These are phyloP conservation scores for Momotus momota DNA, from an alignment of 2,797 vertebrate genomes.

Conservation along the genomic window DNA sequence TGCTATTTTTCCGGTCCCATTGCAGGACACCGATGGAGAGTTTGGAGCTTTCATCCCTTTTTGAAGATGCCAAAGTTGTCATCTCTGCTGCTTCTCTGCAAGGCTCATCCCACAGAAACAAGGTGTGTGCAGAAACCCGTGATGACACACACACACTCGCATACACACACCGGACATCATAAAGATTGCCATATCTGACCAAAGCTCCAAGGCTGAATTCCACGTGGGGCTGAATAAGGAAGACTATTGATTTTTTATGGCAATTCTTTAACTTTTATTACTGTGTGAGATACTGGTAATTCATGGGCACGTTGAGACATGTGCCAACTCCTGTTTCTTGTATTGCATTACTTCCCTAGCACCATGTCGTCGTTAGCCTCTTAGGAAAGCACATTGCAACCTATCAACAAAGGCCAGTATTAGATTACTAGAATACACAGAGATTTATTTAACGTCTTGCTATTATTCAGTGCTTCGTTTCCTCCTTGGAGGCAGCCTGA, in stretches of 20 bases:
- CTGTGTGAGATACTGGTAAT: neutral
- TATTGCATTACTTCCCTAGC: neutral
- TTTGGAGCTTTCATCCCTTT: neutral
- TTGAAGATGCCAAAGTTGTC: neutral
- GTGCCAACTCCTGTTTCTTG: rapidly evolving
- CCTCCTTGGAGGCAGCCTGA: neutral
- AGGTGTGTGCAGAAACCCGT: neutral
- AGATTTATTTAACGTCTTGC: neutral
- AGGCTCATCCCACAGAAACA: neutral
- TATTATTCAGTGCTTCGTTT: neutral
- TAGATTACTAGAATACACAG: neutral
- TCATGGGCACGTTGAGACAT: rapidly evolving
- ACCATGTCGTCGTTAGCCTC: neutral
- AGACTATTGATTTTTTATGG: neutral
- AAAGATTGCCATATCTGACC: neutral
- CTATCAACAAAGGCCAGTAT: rapidly evolving
- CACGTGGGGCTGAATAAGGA: rapidly evolving
- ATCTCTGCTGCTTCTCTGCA: neutral
- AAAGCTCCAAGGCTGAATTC: neutral
- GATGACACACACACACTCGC: rapidly evolving
- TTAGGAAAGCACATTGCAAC: neutral
- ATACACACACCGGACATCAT: rapidly evolving
- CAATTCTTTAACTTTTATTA: neutral
- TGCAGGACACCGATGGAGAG: neutral
- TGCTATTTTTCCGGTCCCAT: neutral